These are phyloP conservation scores for Azemiops feae DNA, from an alignment of 2,113 vertebrate genomes.

Conservation along the genomic window DNA sequence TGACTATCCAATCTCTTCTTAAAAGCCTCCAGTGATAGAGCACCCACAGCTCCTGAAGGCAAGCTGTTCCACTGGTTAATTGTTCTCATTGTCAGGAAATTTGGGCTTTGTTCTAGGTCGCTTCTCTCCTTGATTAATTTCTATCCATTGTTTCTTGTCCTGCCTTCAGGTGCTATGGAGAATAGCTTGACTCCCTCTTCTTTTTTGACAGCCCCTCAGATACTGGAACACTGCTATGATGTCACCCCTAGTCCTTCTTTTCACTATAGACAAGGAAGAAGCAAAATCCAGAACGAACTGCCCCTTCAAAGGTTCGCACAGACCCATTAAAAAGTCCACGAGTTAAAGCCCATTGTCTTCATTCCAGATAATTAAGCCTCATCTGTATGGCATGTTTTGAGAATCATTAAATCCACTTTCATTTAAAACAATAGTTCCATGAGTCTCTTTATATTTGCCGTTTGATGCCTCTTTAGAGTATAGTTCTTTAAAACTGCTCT, in stretches of 20 bases:
- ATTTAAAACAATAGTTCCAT: slow-evolving; percentile 9
- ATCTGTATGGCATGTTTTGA: slow-evolving; percentile 30
- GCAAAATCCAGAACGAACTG: not conserved
- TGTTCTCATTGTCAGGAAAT: not conserved
- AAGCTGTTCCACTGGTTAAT: not conserved
- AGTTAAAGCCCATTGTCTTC: not conserved
- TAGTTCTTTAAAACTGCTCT: not conserved
- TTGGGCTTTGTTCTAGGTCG: not conserved
- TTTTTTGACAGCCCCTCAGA: not conserved
- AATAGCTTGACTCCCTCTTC: not conserved
- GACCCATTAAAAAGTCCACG: not conserved
- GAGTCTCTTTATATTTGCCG: slow-evolving; percentile 2
- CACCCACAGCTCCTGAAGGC: not conserved
- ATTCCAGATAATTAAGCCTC: slow-evolving; percentile 1
- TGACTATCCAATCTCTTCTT: not conserved
- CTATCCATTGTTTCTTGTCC: not conserved
- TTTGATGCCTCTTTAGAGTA: slow-evolving; percentile 5
- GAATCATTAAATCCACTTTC: slow-evolving; percentile 13
- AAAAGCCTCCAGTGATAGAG: not conserved
- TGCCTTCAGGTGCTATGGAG: not conserved
- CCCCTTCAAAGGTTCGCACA: not conserved
- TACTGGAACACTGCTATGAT: not conserved
- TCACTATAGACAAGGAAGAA: not conserved
- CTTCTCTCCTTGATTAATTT: not conserved
- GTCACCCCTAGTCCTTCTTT: not conserved